Evolutionary conservation across 1,140 invertebrate species (phyloP), one percentile per base, ranked within the genome.

Genomic region (Druon quercuslanigerum): DNA sequence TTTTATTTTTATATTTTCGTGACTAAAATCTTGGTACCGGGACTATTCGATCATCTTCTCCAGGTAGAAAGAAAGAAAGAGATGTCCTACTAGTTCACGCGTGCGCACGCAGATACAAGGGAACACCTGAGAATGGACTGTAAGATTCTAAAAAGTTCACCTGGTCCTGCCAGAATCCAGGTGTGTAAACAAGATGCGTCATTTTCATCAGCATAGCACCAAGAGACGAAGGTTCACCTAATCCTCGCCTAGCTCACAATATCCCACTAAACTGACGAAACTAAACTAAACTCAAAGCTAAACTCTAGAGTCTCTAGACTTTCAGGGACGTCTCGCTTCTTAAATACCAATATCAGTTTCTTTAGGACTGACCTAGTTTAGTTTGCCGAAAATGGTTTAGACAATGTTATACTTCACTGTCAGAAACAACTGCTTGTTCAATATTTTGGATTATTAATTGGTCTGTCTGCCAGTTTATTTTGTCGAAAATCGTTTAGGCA

Each of bases 121-220:
- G 72, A 73, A 79, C 76, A 76, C 71, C 71, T 76, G 50, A 60
- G 40, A 50, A 19, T 46, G 50, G 25, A 51, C 14, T 78, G 50
- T 79, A 80, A 46, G 40, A 46, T 46, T 46, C 7, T 80, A 76
- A 78, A 73, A 57, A 77, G 56, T 80, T 76, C 57, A 79, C 77
- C 77, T 71, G 74, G 74, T 73, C 72, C 83, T 86, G 82, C 81
- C 77, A 51, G 76, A 76, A 78, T 79, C 87, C 87, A 89, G 87
- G 87, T 89, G 87, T 85, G 84, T 84, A 87, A 88, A 87, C 84
- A 88, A 85, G 77, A 71, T 78, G 40, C 80, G 76, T 86, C 81
- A 78, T 77, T 86, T 83, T 83, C 75, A 74, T 79, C 54, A 74
- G 73, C 70, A 72, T 66, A 75, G 74, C 72, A 19, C 77, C 56